Base-by-base conservation (phyloP, 2,113 vertebrate genomes). In the Apodemus speciosus region DNA sequence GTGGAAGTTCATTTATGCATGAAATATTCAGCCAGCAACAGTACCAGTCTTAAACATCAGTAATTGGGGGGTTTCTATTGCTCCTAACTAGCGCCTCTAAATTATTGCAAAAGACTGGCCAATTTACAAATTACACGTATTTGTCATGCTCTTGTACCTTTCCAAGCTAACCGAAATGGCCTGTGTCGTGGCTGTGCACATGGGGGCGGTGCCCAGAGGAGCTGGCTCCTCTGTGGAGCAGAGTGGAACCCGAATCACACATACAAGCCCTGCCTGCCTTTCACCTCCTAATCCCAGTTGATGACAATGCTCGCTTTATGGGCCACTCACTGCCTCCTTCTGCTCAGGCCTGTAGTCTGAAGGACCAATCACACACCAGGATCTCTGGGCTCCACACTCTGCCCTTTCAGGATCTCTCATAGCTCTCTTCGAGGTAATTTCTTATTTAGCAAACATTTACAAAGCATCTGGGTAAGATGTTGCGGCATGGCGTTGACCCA, bases 1-100 rank as follows among this genome's bases (percentile, higher is more conserved):
- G 98, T 97, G 97, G 97, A 98, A 98, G 98, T 98, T 98, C 98
- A 98, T 98, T 99, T 98, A 98, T 98, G 98, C 98, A 98, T 99
- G 98, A 98, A 99, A 99, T 99, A 99, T 98, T 98, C 98, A 98
- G 98, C 97, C 98, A 98, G 97, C 98, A 98, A 98, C 98, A 98
- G 98, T 98, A 98, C 98, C 98, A 98, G 98, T 98, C 98, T 98
- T 98, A 98, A 98, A 98, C 98, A 98, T 98, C 98, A 98, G 98
- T 98, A 98, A 98, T 98, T 98, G 98, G 98, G 98, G 98, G 98
- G 98, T 98, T 98, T 98, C 98, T 98, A 98, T 98, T 98, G 98
- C 98, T 97, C 88, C 97, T 98, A 98, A 98, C 98, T 98, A 98
- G 98, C 93, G 98, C 97, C 98, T 98, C 98, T 98, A 98, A 98